phyloP scores from a whole-genome alignment of 2,888 invertebrate genomes.

The Leptinotarsa peninsularis region DNA sequence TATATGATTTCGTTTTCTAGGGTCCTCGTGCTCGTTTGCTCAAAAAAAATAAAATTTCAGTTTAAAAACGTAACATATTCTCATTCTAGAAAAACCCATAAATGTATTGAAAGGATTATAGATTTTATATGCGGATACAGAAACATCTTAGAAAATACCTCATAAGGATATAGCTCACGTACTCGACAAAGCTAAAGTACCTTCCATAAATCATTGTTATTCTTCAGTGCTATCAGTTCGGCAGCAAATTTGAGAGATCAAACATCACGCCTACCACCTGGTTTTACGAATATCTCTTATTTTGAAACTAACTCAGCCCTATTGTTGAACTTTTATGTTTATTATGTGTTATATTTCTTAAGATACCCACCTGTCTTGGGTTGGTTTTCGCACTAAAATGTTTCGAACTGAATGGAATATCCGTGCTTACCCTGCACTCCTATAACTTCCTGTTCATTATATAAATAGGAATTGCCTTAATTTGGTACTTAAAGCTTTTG shows the following conservation, averaged over 20 bases:
- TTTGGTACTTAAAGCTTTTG: constrained; percentile 55
- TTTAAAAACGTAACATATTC: not conserved
- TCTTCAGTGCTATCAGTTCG: constrained; percentile 44
- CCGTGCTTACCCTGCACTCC: constrained; percentile 49
- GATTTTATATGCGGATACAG: not conserved
- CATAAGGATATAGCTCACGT: constrained; percentile 45
- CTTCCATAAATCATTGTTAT: constrained; percentile 31
- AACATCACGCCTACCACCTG: constrained; percentile 64
- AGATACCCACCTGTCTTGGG: constrained; percentile 57
- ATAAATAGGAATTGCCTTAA: constrained; percentile 54
- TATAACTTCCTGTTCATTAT: constrained; percentile 54
- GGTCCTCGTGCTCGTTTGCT: too few species aligned
- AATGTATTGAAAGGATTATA: not conserved
- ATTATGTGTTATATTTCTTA: constrained; percentile 53
- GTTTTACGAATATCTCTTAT: constrained; percentile 55
- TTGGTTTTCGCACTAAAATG: constrained; percentile 54
- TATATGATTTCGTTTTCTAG: too few species aligned
- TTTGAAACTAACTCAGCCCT: constrained; percentile 43
- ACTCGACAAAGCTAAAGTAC: constrained; percentile 28
- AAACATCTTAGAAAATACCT: not conserved
- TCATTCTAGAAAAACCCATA: not conserved
- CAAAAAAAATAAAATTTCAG: not conserved
- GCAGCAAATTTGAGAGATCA: constrained; percentile 49
- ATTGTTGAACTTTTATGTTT: constrained; percentile 48
- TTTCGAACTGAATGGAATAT: constrained; percentile 40